A percentile compares a stretch with the other conserved stretches of the same genome.
Conservation (phyloP, 2,113 vertebrate genomes). For the Cyprinus carpio region DNA sequence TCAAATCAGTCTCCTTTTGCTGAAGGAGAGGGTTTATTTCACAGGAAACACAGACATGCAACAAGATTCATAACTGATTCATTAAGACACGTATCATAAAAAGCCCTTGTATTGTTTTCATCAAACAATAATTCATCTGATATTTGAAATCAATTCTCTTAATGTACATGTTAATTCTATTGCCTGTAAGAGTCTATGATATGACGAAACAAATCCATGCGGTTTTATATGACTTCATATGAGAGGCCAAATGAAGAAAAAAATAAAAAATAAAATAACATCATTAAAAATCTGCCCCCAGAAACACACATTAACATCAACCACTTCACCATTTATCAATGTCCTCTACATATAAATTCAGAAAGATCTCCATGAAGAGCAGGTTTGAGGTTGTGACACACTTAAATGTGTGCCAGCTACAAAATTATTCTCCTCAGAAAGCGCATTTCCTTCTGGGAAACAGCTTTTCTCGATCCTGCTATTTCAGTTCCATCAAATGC, state of each 20-base stretch:
- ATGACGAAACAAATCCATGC: slow-evolving; percentile 36
- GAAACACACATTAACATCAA: neutral
- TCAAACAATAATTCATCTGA: slow-evolving; percentile 60
- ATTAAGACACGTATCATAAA: slow-evolving; percentile 73
- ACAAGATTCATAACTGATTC: slow-evolving; percentile 78
- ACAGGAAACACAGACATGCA: slow-evolving; percentile 82
- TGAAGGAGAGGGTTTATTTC: slow-evolving; percentile 74
- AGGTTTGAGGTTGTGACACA: slow-evolving; percentile 30
- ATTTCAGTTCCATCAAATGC: slow-evolving; percentile 9
- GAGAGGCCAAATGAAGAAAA: neutral
- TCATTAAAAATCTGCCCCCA: neutral
- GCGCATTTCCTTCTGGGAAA: slow-evolving; percentile 1
- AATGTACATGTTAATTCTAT: slow-evolving; percentile 48
- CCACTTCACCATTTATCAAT: neutral
- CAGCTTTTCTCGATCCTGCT: neutral
- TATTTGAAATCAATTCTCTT: slow-evolving; percentile 51
- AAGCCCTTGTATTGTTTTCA: slow-evolving; percentile 79
- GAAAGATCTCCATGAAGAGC: neutral
- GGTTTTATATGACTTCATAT: slow-evolving; percentile 12
- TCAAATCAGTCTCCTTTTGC: slow-evolving; percentile 59
- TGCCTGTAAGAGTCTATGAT: slow-evolving; percentile 31
- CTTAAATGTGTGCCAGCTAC: slow-evolving; percentile 34
- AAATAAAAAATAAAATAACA: neutral
- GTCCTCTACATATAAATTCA: neutral
- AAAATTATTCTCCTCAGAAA: slow-evolving; percentile 12